Conservation (phyloP, 2,888 invertebrate species). For the Acanthococcus lagerstroemiae region DNA sequence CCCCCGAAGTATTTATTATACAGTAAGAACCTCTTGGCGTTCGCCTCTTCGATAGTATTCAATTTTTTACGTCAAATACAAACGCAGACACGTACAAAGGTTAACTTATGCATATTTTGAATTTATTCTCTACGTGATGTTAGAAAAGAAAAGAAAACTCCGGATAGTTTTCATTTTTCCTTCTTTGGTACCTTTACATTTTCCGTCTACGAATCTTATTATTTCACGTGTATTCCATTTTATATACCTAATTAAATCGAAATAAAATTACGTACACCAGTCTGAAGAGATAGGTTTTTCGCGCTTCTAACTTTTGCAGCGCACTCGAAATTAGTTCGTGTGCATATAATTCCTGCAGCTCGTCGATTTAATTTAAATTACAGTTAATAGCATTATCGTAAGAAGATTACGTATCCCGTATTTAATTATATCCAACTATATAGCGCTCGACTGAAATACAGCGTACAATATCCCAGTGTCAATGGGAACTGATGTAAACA, state of each 20-base stretch:
- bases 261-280: not conserved
- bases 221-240: no score
- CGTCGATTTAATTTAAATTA: not conserved
- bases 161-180: not conserved
- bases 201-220: no score
- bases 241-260: not conserved
- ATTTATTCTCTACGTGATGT: not conserved
- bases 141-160: not conserved
- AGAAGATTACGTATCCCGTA: not conserved
- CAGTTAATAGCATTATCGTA: not conserved
- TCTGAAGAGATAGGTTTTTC: not conserved
- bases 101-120: not conserved
- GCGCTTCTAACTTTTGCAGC: not conserved
- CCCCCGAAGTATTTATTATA: slow-evolving; percentile 15
- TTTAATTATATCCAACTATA: not conserved
- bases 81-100: not conserved
- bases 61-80: not conserved
- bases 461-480: no score
- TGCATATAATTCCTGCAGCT: not conserved
- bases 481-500: no score
- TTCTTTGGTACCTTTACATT: not conserved
- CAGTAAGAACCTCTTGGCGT: slow-evolving; percentile 5
- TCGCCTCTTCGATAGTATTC: slow-evolving; percentile 12
- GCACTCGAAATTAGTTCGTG: not conserved
- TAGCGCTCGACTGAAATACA: no score